These are phyloP conservation scores for Apogon hyalosoma DNA, from an alignment of 2,797 vertebrate species.

Conservation along the genomic window DNA sequence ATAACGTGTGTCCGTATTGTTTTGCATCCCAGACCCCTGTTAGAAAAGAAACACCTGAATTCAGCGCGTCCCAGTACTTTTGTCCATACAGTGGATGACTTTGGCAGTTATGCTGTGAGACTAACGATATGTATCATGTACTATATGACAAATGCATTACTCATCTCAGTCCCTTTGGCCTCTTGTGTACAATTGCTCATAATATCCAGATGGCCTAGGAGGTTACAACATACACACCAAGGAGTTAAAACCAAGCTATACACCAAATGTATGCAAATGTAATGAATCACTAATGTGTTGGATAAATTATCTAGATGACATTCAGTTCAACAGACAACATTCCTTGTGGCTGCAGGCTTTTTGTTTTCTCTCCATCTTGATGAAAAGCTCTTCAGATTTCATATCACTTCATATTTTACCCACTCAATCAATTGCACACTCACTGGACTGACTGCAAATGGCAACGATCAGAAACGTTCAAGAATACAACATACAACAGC, in stretches of 20 bases:
- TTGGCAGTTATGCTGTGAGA: too few relatives aligned
- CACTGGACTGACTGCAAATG: slow-evolving; percentile 33
- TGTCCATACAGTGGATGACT: too few relatives aligned
- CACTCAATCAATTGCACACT: slow-evolving; percentile 42
- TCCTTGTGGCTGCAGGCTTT: slow-evolving; percentile 28
- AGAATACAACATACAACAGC: too few relatives aligned
- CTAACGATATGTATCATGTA: too few relatives aligned
- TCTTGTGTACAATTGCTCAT: slow-evolving; percentile 18
- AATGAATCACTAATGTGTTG: slow-evolving; percentile 63
- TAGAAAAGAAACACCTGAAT: too few relatives aligned
- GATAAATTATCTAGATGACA: slow-evolving; percentile 62
- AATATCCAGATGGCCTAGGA: slow-evolving; percentile 47
- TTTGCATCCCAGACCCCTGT: too few relatives aligned
- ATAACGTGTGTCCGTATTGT: too few relatives aligned
- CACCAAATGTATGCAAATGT: slow-evolving; percentile 61
- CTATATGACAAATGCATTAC: slow-evolving; percentile 6
- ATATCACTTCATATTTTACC: slow-evolving; percentile 43
- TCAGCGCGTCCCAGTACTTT: too few relatives aligned
- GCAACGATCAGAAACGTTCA: slow-evolving; percentile 19
- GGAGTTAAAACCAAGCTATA: slow-evolving; percentile 51
- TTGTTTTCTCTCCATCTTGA: slow-evolving; percentile 22
- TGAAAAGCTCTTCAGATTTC: slow-evolving; percentile 48
- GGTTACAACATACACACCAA: slow-evolving; percentile 60
- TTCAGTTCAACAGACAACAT: slow-evolving; percentile 52
- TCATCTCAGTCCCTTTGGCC: slow-evolving; percentile 19